Evolutionary conservation across 2,888 invertebrate genomes (phyloP), one percentile per base, ranked within the genome.

Genomic region (Frankliniella intonsa): DNA sequence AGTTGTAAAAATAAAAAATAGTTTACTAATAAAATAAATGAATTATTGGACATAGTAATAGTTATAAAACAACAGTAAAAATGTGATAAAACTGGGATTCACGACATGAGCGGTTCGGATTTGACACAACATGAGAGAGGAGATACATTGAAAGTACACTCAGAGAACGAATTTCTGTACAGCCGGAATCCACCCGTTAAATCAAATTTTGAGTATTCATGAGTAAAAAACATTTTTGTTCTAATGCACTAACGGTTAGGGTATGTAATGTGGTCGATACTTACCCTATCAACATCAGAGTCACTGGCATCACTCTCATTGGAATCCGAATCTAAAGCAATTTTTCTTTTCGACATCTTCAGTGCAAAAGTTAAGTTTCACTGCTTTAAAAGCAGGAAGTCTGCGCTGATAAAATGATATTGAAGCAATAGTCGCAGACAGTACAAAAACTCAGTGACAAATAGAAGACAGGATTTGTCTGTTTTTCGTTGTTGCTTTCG

Each of bases 271-370:
- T 27, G 69, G 80, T 80, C 69, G 69, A 76, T 81, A 90, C 93
- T 93, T 90, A 95, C 95, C 86, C 94, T 94, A 88, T 95, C 95
- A 86, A 95, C 90, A 89, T 96, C 95, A 82, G 94, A 94, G 85
- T 92, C 91, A 84, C 91, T 90, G 82, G 88, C 89, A 82, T 92
- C 94, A 88, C 94, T 94, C 83, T 88, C 88, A 88, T 94, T 95
- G 83, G 93, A 93, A 88, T 95, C 94, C 38, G 95, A 94, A 87
- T 95, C 95, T 85, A 95, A 93, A 84, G 95, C 89, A 76, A 94
- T 93, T 87, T 94, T 94, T 88, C 93, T 94, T 88, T 95, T 95
- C 85, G 69, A 76, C 69, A 76, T 76, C 25, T 9, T 76, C 11
- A 5, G 10, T 14, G 55, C 14, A 1, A 19, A 19, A 11, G 55